These are phyloP conservation scores for Zaprionus lachaisei DNA, from an alignment of 1,140 invertebrate species.

Conservation along the genomic window DNA sequence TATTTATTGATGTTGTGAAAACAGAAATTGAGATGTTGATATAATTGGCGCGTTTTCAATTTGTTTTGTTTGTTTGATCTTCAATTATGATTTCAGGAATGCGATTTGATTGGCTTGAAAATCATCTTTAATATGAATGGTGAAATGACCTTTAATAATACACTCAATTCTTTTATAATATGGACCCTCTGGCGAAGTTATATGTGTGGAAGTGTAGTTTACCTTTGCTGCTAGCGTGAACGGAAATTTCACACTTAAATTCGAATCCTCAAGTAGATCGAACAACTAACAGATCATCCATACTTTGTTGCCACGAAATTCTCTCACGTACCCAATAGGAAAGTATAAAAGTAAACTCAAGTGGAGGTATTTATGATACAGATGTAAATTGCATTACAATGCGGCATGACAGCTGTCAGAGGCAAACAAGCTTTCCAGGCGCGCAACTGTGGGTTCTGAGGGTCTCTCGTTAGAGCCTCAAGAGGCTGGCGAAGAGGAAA, in stretches of 20 bases:
- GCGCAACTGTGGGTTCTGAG: slow-evolving; percentile 49
- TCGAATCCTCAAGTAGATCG: background rate
- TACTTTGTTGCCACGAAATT: slow-evolving; percentile 22
- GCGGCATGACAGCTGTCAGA: slow-evolving; percentile 69
- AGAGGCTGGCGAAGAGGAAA: slow-evolving; percentile 53
- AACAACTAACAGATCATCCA: background rate
- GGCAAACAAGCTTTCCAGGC: slow-evolving; percentile 43
- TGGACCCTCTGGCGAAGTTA: background rate
- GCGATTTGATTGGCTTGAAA: background rate
- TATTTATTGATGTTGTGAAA: slow-evolving; percentile 19
- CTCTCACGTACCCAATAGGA: slow-evolving; percentile 60
- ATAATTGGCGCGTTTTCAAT: slow-evolving; percentile 12
- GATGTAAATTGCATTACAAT: slow-evolving; percentile 73
- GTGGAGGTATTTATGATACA: slow-evolving; percentile 35
- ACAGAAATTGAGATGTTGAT: slow-evolving; percentile 9
- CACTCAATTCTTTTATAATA: background rate
- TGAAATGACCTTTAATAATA: background rate
- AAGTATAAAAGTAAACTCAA: slow-evolving; percentile 25
- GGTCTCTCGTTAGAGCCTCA: slow-evolving; percentile 37
- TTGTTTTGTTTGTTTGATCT: slow-evolving; percentile 1
- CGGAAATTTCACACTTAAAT: background rate
- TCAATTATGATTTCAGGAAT: background rate
- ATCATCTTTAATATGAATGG: background rate
- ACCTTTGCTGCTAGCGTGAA: background rate
- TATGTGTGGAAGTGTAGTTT: background rate